Evolutionary conservation across 2,888 invertebrate species (phyloP).

Genomic region (Fissipunctia ypsillon): DNA sequence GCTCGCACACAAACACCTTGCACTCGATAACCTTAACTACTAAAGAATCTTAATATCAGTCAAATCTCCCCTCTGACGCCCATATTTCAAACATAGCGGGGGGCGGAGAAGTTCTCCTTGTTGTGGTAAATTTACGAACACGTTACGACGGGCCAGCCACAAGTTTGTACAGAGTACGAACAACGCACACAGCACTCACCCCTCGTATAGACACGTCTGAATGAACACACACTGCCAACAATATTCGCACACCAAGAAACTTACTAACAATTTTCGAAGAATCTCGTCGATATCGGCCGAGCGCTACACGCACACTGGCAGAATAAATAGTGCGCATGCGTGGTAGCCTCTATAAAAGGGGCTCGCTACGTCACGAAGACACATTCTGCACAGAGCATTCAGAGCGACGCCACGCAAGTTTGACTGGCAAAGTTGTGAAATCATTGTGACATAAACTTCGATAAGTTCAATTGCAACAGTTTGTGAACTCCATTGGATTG

Average conservation of each 20-base stretch:
- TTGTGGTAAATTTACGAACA: constrained; percentile 69
- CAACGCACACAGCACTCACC: constrained; percentile 73
- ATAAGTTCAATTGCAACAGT: constrained; percentile 66
- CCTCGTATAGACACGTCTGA: constrained; percentile 58
- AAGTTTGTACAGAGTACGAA: constrained; percentile 61
- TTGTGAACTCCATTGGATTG: constrained; percentile 73
- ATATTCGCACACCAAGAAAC: constrained; percentile 69
- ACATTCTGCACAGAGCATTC: constrained; percentile 77
- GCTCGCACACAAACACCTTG: constrained; percentile 63
- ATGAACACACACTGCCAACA: constrained; percentile 69
- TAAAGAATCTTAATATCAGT: constrained; percentile 53
- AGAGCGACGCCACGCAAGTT: constrained; percentile 76
- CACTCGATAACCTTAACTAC: constrained; percentile 61
- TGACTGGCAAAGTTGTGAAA: constrained; percentile 82
- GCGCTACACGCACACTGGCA: constrained; percentile 80
- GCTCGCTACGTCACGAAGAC: constrained; percentile 63
- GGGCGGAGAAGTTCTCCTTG: constrained; percentile 67
- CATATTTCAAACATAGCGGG: constrained; percentile 53
- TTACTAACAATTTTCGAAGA: constrained; percentile 81
- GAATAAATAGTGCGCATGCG: constrained; percentile 70
- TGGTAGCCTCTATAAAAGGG: constrained; percentile 72
- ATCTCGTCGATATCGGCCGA: constrained; percentile 76
- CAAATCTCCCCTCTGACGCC: constrained; percentile 67
- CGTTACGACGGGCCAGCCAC: constrained; percentile 75
- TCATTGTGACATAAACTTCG: constrained; percentile 86